These are phyloP conservation scores for Geotrupes spiniger DNA, from an alignment of 2,888 invertebrate genomes.

Conservation along the genomic window DNA sequence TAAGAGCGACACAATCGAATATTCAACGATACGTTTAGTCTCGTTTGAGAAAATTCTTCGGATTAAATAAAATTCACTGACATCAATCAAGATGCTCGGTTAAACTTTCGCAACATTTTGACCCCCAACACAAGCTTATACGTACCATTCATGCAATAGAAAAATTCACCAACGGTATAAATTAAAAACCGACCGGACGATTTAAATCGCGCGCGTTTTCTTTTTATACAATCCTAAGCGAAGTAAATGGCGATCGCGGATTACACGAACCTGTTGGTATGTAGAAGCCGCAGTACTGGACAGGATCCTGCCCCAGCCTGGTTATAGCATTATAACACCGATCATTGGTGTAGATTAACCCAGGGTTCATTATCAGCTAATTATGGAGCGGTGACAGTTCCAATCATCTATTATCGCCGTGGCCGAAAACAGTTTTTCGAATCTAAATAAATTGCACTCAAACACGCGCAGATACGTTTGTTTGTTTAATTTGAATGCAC, in stretches of 20 bases:
- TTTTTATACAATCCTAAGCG: slow-evolving; percentile 4
- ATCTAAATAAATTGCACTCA: not conserved
- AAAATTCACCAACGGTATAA: not conserved
- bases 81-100: too few species aligned
- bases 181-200: not conserved
- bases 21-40: too few species aligned
- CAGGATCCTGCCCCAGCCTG: slow-evolving; percentile 18
- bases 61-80: too few species aligned
- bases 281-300: slow-evolving; percentile 27
- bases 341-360: slow-evolving; percentile 45
- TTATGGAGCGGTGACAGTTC: slow-evolving; percentile 31
- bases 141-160: not conserved
- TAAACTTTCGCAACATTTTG: too few species aligned
- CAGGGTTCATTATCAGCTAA: slow-evolving; percentile 46
- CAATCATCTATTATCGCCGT: slow-evolving; percentile 9
- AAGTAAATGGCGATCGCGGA: slow-evolving; percentile 9
- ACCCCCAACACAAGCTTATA: not conserved
- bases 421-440: not conserved
- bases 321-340: slow-evolving; percentile 43
- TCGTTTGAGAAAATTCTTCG: too few species aligned
- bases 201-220: slow-evolving; percentile 16
- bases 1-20: too few species aligned
- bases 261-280: slow-evolving; percentile 34
- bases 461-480: not conserved
- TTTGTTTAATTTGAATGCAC: not conserved